These are phyloP conservation scores for cattle (Bos taurus) DNA, from an alignment of 2,113 vertebrate genomes.

Conservation along the genomic window DNA sequence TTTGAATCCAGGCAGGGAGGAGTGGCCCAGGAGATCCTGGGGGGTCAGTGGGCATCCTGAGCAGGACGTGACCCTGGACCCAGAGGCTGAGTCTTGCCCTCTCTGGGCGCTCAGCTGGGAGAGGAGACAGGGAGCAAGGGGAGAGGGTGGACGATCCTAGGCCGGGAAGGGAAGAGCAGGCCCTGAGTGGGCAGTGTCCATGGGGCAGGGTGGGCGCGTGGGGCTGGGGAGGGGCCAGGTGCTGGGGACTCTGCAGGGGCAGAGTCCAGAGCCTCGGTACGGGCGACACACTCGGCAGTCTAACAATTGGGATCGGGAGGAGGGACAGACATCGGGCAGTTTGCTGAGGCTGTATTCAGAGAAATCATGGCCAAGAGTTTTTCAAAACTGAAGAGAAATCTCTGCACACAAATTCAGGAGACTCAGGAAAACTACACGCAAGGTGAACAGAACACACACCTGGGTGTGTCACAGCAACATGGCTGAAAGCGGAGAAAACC, in stretches of 20 bases:
- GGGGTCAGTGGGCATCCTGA: not conserved
- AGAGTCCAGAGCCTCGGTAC: accelerated
- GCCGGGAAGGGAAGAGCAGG: not conserved
- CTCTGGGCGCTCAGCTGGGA: not conserved
- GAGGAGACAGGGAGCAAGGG: not conserved
- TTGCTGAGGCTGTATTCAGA: not conserved
- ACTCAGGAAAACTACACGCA: not conserved
- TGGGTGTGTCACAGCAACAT: not conserved
- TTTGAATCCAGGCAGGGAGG: not conserved
- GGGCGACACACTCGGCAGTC: accelerated
- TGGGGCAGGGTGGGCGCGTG: not conserved
- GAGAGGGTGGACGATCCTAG: not conserved
- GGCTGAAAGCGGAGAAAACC: not conserved
- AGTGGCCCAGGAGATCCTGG: not conserved
- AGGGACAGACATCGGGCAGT: not conserved
- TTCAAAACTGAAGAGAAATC: not conserved
- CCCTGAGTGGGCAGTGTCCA: accelerated
- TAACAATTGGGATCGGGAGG: not conserved
- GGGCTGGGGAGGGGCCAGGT: not conserved
- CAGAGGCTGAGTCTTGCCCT: not conserved
- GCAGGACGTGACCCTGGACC: not conserved
- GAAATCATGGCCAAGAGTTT: not conserved
- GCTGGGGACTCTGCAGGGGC: not conserved
- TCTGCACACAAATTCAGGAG: not conserved
- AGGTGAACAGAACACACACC: not conserved